Evolutionary conservation across 64 coral and sea anemone genomes (phyloP), one percentile per base, ranked within the genome.

Genomic region (Pocillopora damicornis): DNA sequence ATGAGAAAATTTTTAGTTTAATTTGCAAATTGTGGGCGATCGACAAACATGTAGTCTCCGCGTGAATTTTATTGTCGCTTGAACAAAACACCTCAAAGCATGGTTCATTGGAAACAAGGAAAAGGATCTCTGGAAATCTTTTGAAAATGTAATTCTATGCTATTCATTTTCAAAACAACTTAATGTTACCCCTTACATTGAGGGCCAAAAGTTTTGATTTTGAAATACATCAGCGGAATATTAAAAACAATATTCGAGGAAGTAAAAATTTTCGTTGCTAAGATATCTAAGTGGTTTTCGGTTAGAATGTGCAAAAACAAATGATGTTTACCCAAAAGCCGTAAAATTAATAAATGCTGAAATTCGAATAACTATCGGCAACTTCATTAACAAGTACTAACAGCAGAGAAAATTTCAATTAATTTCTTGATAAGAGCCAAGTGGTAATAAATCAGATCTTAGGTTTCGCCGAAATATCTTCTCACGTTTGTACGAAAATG

Each of bases 261-360:
- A 79, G 37, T 59, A 51, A 14, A 20, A 11, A 72, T 5, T 20
- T 72, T 71, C 10, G 81, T 73, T 85, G 10, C 81, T 23, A 58
- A 37, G 81, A 23, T 25, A 85, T 58, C 1, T 67, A 68, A 72
- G 57, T 85, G 38, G 37, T 73, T 85, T 85, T 58, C 58, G 65
- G 15, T 72, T n/a, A 68, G 81, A 85, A 85, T 73, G 81, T 85
- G 65, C 37, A 15, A 85, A 58, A 85, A 85, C 35, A 85, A 85
- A 85, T 58, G 45, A 26, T 85, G 81, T 85, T 68, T 58, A 85
- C 63, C 63, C 35, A 85, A 85, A 58, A 72, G 61, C 17, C 38
- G 18, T 57, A 72, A 85, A 85, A 85, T 85, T 85, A 85, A 85
- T 72, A 85, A 85, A 85, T 85, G 63, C 38, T 73, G 65, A 72